Evolutionary conservation across 2,113 vertebrate genomes (phyloP).

Genomic region (Peromyscus californicus): DNA sequence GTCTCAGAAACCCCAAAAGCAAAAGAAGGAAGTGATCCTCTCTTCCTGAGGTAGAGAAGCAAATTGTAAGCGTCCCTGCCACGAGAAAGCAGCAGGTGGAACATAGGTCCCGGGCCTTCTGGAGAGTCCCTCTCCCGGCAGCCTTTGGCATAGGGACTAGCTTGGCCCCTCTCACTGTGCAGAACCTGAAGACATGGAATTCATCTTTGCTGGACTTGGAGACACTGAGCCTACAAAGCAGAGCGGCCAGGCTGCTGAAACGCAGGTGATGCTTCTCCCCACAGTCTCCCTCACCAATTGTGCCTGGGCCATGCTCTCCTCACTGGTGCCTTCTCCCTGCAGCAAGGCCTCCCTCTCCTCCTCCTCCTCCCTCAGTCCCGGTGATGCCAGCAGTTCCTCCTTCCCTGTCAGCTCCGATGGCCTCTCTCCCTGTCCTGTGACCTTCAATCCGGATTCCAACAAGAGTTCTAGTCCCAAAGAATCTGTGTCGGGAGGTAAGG

Average conservation of each 20-base stretch:
- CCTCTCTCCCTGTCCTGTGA: slow-evolving; percentile 84
- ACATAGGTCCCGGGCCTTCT: neutral
- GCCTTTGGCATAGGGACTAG: neutral
- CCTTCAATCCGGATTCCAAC: slow-evolving; percentile 80
- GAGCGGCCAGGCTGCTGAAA: slow-evolving; percentile 88
- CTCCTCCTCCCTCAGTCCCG: slow-evolving; percentile 63
- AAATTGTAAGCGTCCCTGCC: neutral
- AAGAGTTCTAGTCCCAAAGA: slow-evolving; percentile 75
- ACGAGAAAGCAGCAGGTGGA: neutral
- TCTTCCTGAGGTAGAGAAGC: slow-evolving; percentile 12
- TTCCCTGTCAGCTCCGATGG: slow-evolving; percentile 88
- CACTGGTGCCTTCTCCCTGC: slow-evolving; percentile 50
- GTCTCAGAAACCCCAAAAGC: neutral
- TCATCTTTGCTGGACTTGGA: slow-evolving; percentile 88
- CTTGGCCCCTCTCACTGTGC: slow-evolving; percentile 9
- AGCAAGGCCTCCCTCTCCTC: slow-evolving; percentile 85
- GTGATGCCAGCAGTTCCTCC: slow-evolving; percentile 79
- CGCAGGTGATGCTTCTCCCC: slow-evolving; percentile 84
- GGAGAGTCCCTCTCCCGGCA: neutral
- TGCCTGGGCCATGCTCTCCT: neutral
- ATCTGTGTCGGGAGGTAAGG: slow-evolving; percentile 32
- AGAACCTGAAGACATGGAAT: slow-evolving; percentile 85
- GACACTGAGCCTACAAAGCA: slow-evolving; percentile 89
- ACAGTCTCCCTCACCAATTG: rapidly evolving
- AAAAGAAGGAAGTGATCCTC: neutral